A percentile compares a stretch with the other conserved stretches of the same genome.
Evolutionary conservation across 1,140 invertebrate species (phyloP).

Genomic region (Euura saliciscinereae): DNA sequence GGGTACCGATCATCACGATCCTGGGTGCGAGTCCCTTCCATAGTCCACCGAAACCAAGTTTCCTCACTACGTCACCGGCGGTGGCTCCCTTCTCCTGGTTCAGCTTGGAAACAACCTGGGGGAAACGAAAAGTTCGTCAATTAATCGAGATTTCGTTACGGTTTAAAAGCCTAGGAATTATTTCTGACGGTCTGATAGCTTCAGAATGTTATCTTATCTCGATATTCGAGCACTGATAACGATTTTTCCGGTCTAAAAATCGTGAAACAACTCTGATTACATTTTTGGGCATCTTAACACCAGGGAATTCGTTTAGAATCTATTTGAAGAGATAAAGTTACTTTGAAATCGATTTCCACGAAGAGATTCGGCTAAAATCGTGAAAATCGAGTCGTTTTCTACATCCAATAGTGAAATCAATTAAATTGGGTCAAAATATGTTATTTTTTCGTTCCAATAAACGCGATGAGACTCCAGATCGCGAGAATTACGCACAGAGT

Average conservation of each 20-base stretch:
- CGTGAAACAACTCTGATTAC: not conserved
- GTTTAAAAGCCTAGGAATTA: not conserved
- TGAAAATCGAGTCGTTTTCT: not conserved
- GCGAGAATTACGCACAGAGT: constrained; percentile 71
- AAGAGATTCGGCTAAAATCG: not conserved
- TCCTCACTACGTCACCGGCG: constrained; percentile 71
- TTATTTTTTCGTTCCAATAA: too few species aligned
- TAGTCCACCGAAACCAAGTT: constrained; percentile 71
- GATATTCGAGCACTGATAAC: not conserved
- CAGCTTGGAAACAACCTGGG: constrained; percentile 90
- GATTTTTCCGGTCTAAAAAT: constrained; percentile 15
- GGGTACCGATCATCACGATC: constrained; percentile 99
- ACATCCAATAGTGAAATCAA: constrained; percentile 3
- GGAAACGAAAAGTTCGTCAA: not conserved
- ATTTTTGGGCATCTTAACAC: too few species aligned
- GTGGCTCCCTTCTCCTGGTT: constrained; percentile 91
- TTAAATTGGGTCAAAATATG: not conserved
- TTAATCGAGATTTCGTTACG: not conserved
- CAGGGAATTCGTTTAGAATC: too few species aligned
- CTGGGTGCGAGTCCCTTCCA: constrained; percentile 98
- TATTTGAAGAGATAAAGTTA: too few species aligned
- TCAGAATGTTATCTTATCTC: too few species aligned
- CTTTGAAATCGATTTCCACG: too few species aligned
- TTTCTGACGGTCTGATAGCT: not conserved
- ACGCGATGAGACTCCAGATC: not conserved